Evolutionary conservation across 2,888 invertebrate genomes (phyloP).

Genomic region (Laothoe populi): DNA sequence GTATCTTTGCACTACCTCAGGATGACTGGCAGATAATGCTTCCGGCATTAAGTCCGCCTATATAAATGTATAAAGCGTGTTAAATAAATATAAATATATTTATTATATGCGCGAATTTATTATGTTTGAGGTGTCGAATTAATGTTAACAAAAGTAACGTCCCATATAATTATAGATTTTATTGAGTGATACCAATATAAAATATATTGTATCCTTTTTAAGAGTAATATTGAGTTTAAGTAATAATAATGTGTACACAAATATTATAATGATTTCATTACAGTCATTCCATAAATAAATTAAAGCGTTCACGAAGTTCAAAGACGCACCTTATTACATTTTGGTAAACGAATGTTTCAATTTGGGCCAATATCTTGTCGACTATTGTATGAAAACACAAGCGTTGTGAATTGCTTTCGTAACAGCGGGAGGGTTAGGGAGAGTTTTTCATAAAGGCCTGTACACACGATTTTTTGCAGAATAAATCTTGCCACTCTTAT

Average conservation of each 20-base stretch:
- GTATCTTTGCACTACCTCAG: too few species aligned
- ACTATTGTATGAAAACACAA: slow-evolving; percentile 21
- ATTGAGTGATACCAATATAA: too few species aligned
- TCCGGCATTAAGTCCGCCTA: too few species aligned
- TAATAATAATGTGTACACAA: background rate
- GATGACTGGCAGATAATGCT: too few species aligned
- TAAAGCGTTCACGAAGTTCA: background rate
- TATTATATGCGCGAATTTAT: too few species aligned
- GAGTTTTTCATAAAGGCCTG: background rate
- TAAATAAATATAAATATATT: too few species aligned
- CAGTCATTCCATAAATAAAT: background rate
- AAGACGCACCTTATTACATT: slow-evolving; percentile 12
- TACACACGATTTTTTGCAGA: background rate
- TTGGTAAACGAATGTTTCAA: slow-evolving; percentile 19
- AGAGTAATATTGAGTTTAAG: too few species aligned
- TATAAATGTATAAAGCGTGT: too few species aligned
- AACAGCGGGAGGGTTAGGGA: background rate
- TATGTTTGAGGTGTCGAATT: too few species aligned
- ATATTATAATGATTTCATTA: slow-evolving; percentile 3
- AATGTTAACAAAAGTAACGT: too few species aligned
- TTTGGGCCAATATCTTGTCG: slow-evolving; percentile 21
- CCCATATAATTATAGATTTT: too few species aligned
- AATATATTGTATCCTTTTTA: too few species aligned
- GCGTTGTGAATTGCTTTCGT: slow-evolving; percentile 14
- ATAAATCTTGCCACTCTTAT: background rate